These are phyloP conservation scores for Callaeas wilsoni DNA, from an alignment of 2,113 vertebrate genomes.

Conservation along the genomic window DNA sequence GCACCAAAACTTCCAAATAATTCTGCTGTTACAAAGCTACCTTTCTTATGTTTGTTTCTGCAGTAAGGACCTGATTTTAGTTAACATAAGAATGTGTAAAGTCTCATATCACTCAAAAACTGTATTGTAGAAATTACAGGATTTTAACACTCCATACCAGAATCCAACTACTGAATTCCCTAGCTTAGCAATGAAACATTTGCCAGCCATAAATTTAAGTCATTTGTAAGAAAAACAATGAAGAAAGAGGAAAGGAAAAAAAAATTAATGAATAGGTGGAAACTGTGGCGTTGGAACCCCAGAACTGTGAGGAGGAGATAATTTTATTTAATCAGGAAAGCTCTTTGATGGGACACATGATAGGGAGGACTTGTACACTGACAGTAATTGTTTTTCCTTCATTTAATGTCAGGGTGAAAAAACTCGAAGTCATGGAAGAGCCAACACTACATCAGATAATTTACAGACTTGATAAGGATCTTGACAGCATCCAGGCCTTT, in stretches of 20 bases:
- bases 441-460: neutral
- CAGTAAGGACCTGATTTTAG: neutral
- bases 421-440: neutral
- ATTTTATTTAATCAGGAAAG: neutral
- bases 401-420: neutral
- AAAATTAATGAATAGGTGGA: neutral
- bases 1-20: neutral
- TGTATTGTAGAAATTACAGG: neutral
- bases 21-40: neutral
- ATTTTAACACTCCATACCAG: neutral
- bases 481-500: neutral
- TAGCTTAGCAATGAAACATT: neutral
- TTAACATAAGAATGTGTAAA: neutral
- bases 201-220: neutral
- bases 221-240: neutral
- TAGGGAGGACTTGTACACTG: neutral
- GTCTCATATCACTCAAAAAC: neutral
- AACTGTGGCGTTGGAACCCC: neutral
- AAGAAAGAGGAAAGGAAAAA: neutral
- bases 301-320: neutral
- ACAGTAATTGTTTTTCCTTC: neutral
- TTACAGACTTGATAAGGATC: neutral
- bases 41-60: neutral
- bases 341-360: neutral
- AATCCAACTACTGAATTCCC: neutral